A percentile compares a stretch with the other conserved stretches of the same genome.
Evolutionary conservation across 2,113 vertebrate genomes (phyloP).

Genomic region (Antidorcas marsupialis): DNA sequence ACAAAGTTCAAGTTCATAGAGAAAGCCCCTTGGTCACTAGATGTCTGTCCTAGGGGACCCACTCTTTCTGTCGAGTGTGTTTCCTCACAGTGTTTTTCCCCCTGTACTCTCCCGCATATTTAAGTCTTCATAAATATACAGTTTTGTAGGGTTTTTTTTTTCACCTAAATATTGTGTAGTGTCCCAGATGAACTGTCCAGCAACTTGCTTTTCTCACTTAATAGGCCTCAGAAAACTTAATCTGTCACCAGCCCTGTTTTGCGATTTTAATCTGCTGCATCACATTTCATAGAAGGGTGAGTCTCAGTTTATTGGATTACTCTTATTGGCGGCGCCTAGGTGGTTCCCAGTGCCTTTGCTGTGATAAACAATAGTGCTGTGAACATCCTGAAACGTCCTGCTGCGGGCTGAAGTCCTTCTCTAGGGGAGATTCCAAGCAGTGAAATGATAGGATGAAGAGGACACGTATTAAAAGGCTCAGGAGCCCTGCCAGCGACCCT

Average conservation of each 20-base stretch:
- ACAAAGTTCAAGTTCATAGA: neutral
- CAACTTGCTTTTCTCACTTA: neutral
- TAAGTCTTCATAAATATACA: neutral
- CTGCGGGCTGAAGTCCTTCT: neutral
- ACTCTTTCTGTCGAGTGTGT: neutral
- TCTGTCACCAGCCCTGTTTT: neutral
- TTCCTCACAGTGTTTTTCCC: neutral
- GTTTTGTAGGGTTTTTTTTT: neutral
- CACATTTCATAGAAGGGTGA: neutral
- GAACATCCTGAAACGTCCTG: neutral
- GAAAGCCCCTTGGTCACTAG: neutral
- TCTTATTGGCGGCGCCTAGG: fast-evolving
- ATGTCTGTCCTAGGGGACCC: neutral
- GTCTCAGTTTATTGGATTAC: neutral
- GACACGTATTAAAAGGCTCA: fast-evolving
- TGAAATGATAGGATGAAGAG: no score
- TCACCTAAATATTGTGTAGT: neutral
- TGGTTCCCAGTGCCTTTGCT: neutral
- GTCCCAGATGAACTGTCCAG: neutral
- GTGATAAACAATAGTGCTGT: fast-evolving
- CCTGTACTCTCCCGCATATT: neutral
- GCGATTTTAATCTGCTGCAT: neutral
- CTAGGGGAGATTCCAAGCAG: neutral
- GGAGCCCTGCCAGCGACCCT: neutral
- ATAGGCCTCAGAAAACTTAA: neutral